Conservation (phyloP, 2,797 vertebrate species). For the Acanthiza pusilla region DNA sequence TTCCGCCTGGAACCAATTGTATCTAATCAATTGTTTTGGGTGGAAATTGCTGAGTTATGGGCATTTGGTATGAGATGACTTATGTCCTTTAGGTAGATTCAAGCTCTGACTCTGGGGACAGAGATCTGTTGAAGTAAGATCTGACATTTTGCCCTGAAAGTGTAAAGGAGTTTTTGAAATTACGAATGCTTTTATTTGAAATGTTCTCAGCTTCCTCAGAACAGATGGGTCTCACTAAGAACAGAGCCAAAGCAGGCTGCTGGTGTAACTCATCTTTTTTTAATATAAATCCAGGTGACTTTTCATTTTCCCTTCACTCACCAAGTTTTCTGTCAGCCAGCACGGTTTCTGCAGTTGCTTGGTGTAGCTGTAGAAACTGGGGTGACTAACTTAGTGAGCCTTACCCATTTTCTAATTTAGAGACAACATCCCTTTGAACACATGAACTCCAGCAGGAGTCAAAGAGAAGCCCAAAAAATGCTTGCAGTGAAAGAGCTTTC, state of each 20-base stretch:
- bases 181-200: conserved; percentile 7
- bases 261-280: conserved; percentile 1
- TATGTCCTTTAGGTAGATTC: neutral
- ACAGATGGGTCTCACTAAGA: conserved; percentile 39
- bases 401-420: neutral
- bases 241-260: neutral
- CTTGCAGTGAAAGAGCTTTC: neutral
- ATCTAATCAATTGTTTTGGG: neutral
- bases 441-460: neutral
- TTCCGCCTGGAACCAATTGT: conserved; percentile 13
- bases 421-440: neutral
- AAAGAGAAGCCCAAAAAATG: neutral
- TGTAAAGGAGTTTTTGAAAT: conserved; percentile 30
- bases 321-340: neutral
- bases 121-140: conserved; percentile 1
- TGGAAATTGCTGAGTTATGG: conserved; percentile 16
- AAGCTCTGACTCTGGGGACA: neutral
- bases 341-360: neutral
- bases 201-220: conserved; percentile 28
- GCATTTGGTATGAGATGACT: neutral
- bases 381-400: neutral
- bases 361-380: neutral
- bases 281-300: conserved; percentile 30
- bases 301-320: neutral
- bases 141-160: conserved; percentile 50